Conservation (phyloP, 2,113 vertebrate genomes). For the Pluvianellus socialis region DNA sequence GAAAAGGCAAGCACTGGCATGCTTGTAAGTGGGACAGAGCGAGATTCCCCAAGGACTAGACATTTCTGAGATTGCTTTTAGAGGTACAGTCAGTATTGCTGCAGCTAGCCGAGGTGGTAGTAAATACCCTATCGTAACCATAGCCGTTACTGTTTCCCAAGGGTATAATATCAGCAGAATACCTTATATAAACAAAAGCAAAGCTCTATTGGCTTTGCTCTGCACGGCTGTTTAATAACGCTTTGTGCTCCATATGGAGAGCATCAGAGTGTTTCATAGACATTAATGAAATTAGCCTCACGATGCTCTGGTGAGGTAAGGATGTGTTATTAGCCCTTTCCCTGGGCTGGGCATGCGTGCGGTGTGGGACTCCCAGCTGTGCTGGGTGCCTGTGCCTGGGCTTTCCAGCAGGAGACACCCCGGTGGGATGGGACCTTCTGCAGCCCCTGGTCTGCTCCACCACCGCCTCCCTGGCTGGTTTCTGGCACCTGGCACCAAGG, state of each 20-base stretch:
- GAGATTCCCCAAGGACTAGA: slow-evolving; percentile 1
- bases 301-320: not conserved
- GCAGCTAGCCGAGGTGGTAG: not conserved
- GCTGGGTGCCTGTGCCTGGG: fast-evolving
- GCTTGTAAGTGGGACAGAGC: not conserved
- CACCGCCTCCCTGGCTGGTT: not conserved
- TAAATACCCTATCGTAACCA: not conserved
- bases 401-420: not conserved
- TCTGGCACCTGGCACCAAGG: not conserved
- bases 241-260: not conserved
- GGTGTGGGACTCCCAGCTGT: not conserved
- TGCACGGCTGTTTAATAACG: not conserved
- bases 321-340: not conserved
- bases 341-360: not conserved
- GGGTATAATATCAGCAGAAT: slow-evolving; percentile 12
- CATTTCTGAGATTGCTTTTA: slow-evolving; percentile 29
- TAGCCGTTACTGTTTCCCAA: slow-evolving; percentile 2
- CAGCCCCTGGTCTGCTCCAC: not conserved
- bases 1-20: slow-evolving; percentile 1
- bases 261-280: not conserved
- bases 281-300: not conserved
- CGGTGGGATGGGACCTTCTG: fast-evolving
- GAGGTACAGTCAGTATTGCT: not conserved
- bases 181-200: slow-evolving; percentile 26
- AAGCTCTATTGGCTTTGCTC: slow-evolving; percentile 4